A percentile compares a stretch with the other conserved stretches of the same genome.
Evolutionary conservation across 2,888 invertebrate genomes (phyloP).

Genomic region (Metalampra italica): DNA sequence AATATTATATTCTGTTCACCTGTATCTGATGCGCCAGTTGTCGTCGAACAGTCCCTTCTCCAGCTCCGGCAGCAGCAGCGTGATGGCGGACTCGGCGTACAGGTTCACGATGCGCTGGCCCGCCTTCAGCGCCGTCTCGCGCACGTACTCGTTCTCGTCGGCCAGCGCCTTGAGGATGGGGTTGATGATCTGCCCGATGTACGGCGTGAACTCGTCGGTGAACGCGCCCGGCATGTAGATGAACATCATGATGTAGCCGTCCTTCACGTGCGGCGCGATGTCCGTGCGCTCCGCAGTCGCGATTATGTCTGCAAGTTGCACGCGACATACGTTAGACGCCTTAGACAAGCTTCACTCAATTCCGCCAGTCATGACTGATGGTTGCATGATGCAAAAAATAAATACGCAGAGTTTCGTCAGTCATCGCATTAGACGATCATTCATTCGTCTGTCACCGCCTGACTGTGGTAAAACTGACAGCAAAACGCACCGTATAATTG

Average conservation of each 20-base stretch:
- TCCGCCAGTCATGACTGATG: no score
- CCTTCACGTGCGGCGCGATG: slow-evolving; percentile 97
- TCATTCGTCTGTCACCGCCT: no score
- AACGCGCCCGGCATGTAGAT: slow-evolving; percentile 99
- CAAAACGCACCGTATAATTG: no score
- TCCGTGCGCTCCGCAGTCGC: slow-evolving; percentile 94
- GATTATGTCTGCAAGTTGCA: slow-evolving; percentile 84
- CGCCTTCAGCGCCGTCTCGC: slow-evolving; percentile 97
- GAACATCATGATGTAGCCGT: slow-evolving; percentile 99
- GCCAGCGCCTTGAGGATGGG: slow-evolving; percentile 98
- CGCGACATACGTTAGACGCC: no score
- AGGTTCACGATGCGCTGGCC: slow-evolving; percentile 97
- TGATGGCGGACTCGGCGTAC: slow-evolving; percentile 97
- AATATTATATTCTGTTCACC: no score
- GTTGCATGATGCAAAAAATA: no score
- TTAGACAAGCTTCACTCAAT: no score
- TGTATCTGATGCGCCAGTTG: slow-evolving; percentile 98
- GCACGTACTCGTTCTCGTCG: slow-evolving; percentile 98
- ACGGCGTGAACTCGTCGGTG: slow-evolving; percentile 95
- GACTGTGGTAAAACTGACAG: no score
- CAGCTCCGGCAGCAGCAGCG: slow-evolving; percentile 93
- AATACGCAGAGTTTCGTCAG: no score
- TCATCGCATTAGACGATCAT: no score
- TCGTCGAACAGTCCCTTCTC: slow-evolving; percentile 97
- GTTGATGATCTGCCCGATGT: slow-evolving; percentile 97